Base-by-base conservation (phyloP, 2,797 vertebrate species). In the Enteromius mattozi region DNA sequence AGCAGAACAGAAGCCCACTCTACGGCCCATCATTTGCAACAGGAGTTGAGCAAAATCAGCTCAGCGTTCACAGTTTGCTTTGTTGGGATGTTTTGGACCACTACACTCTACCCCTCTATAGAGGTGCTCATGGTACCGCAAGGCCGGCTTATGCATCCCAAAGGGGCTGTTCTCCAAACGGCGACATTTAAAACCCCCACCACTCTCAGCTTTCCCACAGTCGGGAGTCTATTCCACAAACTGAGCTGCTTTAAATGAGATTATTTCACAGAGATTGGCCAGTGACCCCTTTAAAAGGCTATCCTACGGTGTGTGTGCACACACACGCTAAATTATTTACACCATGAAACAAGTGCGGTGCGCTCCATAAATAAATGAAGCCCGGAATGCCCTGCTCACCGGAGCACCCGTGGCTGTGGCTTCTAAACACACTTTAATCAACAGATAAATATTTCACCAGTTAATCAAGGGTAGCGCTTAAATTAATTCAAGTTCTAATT, bases 231-330 rank as follows among this genome's bases (percentile, higher is more conserved):
- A 83, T 85, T 85, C 81, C 42, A 79, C 70, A 88, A 87, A 89
- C 88, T 86, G 68, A 89, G 78, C 87, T 83, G 81, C 87, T 88
- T 86, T 89, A 89, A 91, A 91, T 91, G 88, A 89, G 92, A 90
- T 93, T 94, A 92, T 93, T 94, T 93, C 81, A 90, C 90, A 88
- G 89, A 85, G 87, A 87, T 82, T 90, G 90, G 85, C 85, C 93
- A 88, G 65, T 93, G 94, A 94, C 94, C 93, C 91, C 86, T 92
- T 91, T 93, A 93, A 93, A 92, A 87, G 89, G 87, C 84, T 88
- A 82, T 87, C 92, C 90, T 88, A 86, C 89, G 86, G 91, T 88
- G 91, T 86, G 89, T 91, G 86, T 90, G 84, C 87, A 92, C 82
- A 91, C 91, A 93, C 85, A 91, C 85, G 69, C 89, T 93, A 88